Evolutionary conservation across 2,888 invertebrate species (phyloP).

Genomic region (Drosophila rellima): DNA sequence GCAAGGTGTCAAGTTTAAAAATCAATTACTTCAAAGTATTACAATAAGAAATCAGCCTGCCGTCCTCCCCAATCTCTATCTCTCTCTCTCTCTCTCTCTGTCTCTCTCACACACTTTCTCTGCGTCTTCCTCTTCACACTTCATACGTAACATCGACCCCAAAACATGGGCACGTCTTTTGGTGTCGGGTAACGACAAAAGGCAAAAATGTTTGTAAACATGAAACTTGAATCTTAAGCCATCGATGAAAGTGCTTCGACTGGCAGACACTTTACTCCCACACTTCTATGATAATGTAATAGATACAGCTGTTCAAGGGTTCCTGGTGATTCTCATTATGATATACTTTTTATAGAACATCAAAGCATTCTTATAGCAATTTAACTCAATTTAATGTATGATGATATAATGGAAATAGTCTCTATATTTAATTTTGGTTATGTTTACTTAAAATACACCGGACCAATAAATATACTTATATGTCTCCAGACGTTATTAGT

Average conservation of each 20-base stretch:
- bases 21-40: constrained; percentile 74
- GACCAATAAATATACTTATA: no score
- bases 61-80: not conserved
- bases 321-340: constrained; percentile 7
- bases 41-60: constrained; percentile 48
- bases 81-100: not conserved
- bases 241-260: constrained; percentile 39
- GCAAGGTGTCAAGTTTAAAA: constrained; percentile 79
- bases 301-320: constrained; percentile 5
- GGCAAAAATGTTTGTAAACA: constrained; percentile 46
- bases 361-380: not conserved
- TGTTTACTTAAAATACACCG: not conserved
- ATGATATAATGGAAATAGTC: not conserved
- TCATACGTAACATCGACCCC: constrained; percentile 1
- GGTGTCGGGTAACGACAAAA: constrained; percentile 29
- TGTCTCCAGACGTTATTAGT: no score
- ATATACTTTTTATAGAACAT: not conserved
- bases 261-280: constrained; percentile 1
- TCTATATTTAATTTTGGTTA: not conserved
- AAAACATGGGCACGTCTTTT: constrained; percentile 24
- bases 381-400: not conserved
- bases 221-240: constrained; percentile 36
- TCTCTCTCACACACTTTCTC: not conserved
- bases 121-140: not conserved
- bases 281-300: constrained; percentile 1